These are phyloP conservation scores for Petroica traversi DNA, from an alignment of 2,113 vertebrate species.

Conservation along the genomic window DNA sequence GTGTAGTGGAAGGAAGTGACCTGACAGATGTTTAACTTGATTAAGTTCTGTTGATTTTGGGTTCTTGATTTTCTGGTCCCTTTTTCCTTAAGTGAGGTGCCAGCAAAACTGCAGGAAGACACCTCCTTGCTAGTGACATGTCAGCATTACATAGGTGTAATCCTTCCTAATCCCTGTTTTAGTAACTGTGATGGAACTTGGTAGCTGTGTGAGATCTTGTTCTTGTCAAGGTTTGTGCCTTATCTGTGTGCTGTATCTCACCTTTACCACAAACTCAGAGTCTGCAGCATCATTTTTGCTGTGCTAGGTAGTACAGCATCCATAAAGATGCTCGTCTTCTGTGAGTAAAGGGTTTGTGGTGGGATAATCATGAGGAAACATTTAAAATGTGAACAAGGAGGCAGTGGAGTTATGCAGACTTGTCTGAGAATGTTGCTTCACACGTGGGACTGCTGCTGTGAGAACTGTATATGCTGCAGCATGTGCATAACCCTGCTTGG, in stretches of 20 bases:
- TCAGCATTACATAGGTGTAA: not conserved
- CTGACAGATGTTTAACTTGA: not conserved
- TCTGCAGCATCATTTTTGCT: not conserved
- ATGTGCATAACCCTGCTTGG: not conserved
- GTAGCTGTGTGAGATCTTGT: not conserved
- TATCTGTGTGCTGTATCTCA: not conserved
- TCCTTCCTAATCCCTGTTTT: not conserved
- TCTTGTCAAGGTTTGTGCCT: not conserved
- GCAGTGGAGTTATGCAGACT: not conserved
- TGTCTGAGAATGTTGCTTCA: not conserved
- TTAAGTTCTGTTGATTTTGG: no score
- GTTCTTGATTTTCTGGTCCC: not conserved
- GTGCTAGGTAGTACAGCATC: not conserved
- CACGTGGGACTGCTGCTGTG: rapidly evolving
- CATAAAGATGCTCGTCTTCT: not conserved
- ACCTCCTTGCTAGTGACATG: not conserved
- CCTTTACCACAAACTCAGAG: not conserved
- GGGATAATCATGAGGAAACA: not conserved
- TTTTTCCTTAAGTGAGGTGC: not conserved
- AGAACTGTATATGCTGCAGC: not conserved
- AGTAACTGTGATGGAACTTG: not conserved
- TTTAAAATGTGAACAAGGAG: not conserved
- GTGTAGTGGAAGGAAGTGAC: not conserved
- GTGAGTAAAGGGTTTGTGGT: not conserved
- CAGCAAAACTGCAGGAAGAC: not conserved